Evolutionary conservation across 2,797 vertebrate genomes (phyloP), one percentile per base, ranked within the genome.

Genomic region (Chelmon rostratus): DNA sequence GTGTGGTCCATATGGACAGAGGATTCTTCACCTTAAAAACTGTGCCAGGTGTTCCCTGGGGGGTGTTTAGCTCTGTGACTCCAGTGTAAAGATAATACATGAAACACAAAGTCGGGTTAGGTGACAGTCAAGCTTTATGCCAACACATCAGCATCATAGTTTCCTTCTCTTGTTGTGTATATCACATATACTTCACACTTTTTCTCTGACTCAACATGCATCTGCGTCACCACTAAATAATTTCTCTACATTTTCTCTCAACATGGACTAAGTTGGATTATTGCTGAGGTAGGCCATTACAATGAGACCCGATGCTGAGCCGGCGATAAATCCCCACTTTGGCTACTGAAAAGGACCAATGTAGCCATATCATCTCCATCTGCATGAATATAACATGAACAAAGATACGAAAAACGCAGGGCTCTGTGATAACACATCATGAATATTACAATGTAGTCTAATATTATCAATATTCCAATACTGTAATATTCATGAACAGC

Each of bases 371-470:
- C 82, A 79, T 80, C 86, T 77, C 78, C 84, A 83, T 68, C 79
- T 62, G 66, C 59, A 91, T 91, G 82, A 90, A 91, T 89, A 88
- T 49, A 90, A 93, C 81, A 91, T 92, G 90, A 90, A 82, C 57
- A 69, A 56, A 78, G 78, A 84, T 6, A 47, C 15, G 35, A n/a
- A 40, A 58, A 80, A 63, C 25, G n/a, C 47, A 28, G 46, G 12
- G 61, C 70, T 58, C 70, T 81, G 84, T 81, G 86, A 89, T 86
- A 87, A 90, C 86, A 87, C 25, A 80, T 66, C 80, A 86, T 91
- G 81, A 88, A 90, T 91, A 90, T 92, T 87, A 89, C 80, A 89
- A 66, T 75, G 66, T 68, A 73, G 59, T 73, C 72, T 74, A 90
- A 88, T 85, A 84, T 87, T 79, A 88, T 92, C 84, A 88, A 88